Evolutionary conservation across 2,888 invertebrate species (phyloP), one percentile per base, ranked within the genome.

Genomic region (Doris montereyensis): DNA sequence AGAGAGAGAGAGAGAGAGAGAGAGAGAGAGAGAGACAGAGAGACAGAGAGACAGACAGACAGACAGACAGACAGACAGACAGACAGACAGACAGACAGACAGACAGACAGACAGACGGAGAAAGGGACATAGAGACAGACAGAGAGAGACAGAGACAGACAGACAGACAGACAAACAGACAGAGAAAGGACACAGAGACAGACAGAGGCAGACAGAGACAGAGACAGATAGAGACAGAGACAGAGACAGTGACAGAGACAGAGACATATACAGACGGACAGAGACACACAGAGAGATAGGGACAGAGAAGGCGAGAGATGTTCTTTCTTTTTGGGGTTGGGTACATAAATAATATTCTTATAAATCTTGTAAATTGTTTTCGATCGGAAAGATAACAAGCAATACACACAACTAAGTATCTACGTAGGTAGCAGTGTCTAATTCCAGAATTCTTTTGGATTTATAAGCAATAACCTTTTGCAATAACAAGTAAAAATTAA

Each of bases 21-120:
- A 41, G 41, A 71, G 41, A 41, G 21, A 41, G 71, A 32, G 72
- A 72, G n/a, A 32, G 57, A 71, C 21, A 41, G 21, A 41, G 71
- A 32, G 72, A 72, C 2, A 32, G 57, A 71, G 13, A 41, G 71
- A 32, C 21, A 70, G 35, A 34, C n/a, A 1, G 21, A n/a, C 10
- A 5, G 34, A 34, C 34, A 70, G 3, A 34, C 10, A 17, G 35
- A 34, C 1, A 17, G 34, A 72, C 41, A 72, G 72, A 72, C 24
- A 72, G 34, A 72, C 24, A 72, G 24, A 52, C 41, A 72, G 35
- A 72, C 41, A 52, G 72, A 57, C 52, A 57, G 26, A 72, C 52
- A 57, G 62, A n/a, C 8, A 28, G 28, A 8, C n/a, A 52, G 28
- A 57, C 8, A 72, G 26, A 32, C 52, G 35, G 24, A 21, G 41